Percentiles rank a stretch among this genome's conserved stretches.
Evolutionary conservation across 2,113 vertebrate genomes (phyloP).

Genomic region (Trachemys scripta): DNA sequence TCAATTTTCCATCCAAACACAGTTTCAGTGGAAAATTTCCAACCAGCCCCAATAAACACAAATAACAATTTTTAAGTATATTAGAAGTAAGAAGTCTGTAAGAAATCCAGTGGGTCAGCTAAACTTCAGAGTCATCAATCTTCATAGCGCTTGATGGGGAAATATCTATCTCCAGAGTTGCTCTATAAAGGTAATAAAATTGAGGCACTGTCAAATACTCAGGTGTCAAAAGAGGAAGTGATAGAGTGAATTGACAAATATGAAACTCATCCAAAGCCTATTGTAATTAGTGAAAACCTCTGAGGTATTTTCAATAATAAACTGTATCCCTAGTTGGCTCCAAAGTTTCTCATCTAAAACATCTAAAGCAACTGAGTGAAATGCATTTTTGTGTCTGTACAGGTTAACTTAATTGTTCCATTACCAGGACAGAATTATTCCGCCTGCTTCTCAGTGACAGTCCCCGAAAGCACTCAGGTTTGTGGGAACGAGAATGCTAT

Average conservation of each 20-base stretch:
- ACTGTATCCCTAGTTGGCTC: fast-evolving
- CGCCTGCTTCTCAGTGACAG: neutral
- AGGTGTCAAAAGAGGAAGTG: neutral
- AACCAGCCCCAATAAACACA: neutral
- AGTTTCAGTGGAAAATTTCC: neutral
- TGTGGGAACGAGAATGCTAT: neutral
- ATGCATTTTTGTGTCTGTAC: neutral
- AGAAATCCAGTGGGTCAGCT: neutral
- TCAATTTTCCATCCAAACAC: neutral
- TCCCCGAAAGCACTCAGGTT: neutral
- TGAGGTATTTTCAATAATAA: neutral
- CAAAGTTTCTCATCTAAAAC: neutral
- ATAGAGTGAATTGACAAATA: neutral
- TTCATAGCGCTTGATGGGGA: neutral
- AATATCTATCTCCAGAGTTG: neutral
- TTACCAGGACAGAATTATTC: neutral
- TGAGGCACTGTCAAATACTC: neutral
- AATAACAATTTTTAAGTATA: neutral
- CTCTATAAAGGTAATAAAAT: neutral
- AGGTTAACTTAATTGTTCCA: neutral
- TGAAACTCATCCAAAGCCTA: neutral
- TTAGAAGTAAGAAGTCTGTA: too few species aligned
- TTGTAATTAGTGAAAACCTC: fast-evolving
- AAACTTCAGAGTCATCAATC: neutral
- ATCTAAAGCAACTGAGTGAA: neutral